Evolutionary conservation across 2,888 invertebrate genomes (phyloP).

Genomic region (Cloeon dipterum): DNA sequence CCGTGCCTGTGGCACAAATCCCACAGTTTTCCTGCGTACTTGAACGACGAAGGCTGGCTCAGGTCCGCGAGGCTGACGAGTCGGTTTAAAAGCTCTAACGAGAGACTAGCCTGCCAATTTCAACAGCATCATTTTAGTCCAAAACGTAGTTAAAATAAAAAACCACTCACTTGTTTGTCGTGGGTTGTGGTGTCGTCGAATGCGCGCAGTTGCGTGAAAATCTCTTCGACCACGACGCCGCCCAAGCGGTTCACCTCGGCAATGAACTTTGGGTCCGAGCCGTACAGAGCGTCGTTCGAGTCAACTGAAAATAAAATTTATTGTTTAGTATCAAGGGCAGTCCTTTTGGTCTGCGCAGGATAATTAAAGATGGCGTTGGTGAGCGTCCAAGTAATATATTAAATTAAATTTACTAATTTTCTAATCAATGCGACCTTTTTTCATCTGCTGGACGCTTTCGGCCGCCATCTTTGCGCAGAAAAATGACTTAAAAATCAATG

Average conservation of each 20-base stretch:
- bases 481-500: too few relatives aligned
- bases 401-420: too few relatives aligned
- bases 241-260: conserved; percentile 55
- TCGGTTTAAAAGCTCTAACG: background rate
- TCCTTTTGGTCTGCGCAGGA: too few relatives aligned
- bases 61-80: background rate
- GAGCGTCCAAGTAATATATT: too few relatives aligned
- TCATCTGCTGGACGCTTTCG: too few relatives aligned
- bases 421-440: too few relatives aligned
- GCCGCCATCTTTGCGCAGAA: too few relatives aligned
- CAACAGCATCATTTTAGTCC: background rate
- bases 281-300: conserved; percentile 82
- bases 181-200: conserved; percentile 38
- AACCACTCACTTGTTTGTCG: conserved; percentile 28
- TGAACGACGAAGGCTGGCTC: too few relatives aligned
- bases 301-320: conserved; percentile 44
- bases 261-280: conserved; percentile 68
- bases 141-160: background rate
- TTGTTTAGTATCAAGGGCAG: background rate
- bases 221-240: conserved; percentile 50
- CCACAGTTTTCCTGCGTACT: too few relatives aligned
- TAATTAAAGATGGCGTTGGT: too few relatives aligned
- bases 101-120: background rate
- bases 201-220: conserved; percentile 41
- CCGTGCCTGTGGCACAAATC: too few relatives aligned